Conservation (phyloP, 1,140 invertebrate genomes). For the Campoletis sonorensis region DNA sequence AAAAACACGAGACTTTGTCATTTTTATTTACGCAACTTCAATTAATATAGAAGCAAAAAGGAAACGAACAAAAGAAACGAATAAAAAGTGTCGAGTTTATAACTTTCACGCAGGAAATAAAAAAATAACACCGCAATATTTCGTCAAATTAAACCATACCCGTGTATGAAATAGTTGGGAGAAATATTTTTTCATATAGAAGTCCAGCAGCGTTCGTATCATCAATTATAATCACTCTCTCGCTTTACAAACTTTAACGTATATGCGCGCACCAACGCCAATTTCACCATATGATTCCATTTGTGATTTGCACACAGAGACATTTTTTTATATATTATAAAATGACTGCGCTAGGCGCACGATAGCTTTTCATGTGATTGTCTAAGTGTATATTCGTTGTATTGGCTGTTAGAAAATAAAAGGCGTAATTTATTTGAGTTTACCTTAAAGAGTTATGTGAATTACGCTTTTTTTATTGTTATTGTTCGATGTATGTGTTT, state of each 20-base stretch:
- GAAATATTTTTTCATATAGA: conserved; percentile 13
- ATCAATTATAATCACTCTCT: conserved; percentile 38
- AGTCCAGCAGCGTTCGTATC: neutral
- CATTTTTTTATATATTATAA: neutral
- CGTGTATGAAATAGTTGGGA: conserved; percentile 18
- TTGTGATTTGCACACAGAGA: conserved; percentile 51
- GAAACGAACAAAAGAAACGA: neutral
- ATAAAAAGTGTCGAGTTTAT: no score
- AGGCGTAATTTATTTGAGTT: neutral
- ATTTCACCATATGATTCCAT: conserved; percentile 50
- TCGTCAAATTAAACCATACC: neutral
- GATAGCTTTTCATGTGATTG: conserved; percentile 56
- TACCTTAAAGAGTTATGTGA: neutral
- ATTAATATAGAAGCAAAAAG: neutral
- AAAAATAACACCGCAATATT: neutral
- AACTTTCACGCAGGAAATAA: no score
- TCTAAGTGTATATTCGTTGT: neutral
- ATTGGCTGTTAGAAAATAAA: neutral
- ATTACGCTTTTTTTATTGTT: neutral
- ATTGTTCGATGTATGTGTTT: neutral
- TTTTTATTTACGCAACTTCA: neutral
- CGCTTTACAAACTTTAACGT: conserved; percentile 3
- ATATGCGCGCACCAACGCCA: neutral
- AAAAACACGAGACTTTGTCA: neutral
- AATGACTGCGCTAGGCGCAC: conserved; percentile 54